phyloP scores from a whole-genome alignment of 2,113 vertebrate genomes.

The Hippocampus barbouri region DNA sequence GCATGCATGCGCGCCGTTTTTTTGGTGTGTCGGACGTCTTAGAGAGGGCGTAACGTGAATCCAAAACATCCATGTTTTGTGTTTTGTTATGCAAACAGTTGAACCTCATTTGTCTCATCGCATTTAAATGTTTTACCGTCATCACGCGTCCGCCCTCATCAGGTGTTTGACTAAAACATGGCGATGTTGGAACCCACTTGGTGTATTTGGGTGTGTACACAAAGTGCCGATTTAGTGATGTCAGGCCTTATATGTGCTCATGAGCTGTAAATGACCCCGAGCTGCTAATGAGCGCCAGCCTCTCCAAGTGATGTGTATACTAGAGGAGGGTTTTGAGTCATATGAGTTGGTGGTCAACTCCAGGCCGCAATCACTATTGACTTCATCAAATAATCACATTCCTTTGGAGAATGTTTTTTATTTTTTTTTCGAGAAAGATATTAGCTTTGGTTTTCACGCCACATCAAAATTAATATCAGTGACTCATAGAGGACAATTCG shows the following conservation, averaged over 20 bases:
- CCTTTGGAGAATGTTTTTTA: too few relatives aligned
- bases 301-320: background rate
- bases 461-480: background rate
- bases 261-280: constrained; percentile 49
- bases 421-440: too few relatives aligned
- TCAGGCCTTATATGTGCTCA: constrained; percentile 31
- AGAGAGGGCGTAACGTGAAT: constrained; percentile 3
- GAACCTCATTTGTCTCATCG: background rate
- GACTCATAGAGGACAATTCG: too few relatives aligned
- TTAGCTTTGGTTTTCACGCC: background rate
- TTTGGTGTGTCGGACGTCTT: constrained; percentile 11
- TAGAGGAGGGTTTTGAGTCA: background rate
- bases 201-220: background rate
- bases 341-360: background rate
- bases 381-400: background rate
- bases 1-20: background rate
- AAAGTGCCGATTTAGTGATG: constrained; percentile 3
- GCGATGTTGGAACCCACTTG: background rate
- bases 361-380: background rate
- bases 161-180: background rate
- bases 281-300: background rate
- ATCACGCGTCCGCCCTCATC: background rate
- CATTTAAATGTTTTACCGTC: background rate
- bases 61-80: background rate
- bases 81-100: background rate